Evolutionary conservation across 2,888 invertebrate species (phyloP).

Genomic region (Antheraea yamamai): DNA sequence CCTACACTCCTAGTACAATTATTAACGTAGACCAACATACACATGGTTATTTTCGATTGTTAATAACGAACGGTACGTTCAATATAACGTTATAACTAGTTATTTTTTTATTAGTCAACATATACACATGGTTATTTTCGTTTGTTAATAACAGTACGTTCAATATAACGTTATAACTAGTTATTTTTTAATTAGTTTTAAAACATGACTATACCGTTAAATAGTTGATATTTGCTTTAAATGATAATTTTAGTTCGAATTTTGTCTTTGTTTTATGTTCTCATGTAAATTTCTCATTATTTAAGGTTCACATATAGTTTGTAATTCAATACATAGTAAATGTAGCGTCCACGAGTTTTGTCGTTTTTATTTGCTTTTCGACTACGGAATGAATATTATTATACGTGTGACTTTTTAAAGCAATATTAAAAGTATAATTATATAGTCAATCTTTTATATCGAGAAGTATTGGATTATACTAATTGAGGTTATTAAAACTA

Average conservation of each 20-base stretch:
- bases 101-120: background rate
- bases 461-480: slow-evolving; percentile 12
- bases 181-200: slow-evolving; percentile 6
- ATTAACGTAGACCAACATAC: background rate
- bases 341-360: slow-evolving; percentile 30
- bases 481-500: slow-evolving; percentile 17
- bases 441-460: background rate
- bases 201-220: slow-evolving; percentile 31
- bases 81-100: background rate
- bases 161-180: no score
- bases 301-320: slow-evolving; percentile 48
- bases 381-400: slow-evolving; percentile 24
- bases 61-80: background rate
- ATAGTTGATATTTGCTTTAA: slow-evolving; percentile 6
- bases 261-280: slow-evolving; percentile 30
- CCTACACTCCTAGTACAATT: slow-evolving; percentile 26
- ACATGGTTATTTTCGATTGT: background rate
- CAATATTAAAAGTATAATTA: slow-evolving; percentile 1
- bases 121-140: background rate
- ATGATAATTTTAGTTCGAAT: background rate
- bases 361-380: slow-evolving; percentile 18
- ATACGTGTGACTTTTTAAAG: slow-evolving; percentile 4
- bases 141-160: background rate
- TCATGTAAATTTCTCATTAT: slow-evolving; percentile 41
- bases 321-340: slow-evolving; percentile 37